Evolutionary conservation across 2,797 vertebrate species (phyloP).

Genomic region (Acanthornis magna): DNA sequence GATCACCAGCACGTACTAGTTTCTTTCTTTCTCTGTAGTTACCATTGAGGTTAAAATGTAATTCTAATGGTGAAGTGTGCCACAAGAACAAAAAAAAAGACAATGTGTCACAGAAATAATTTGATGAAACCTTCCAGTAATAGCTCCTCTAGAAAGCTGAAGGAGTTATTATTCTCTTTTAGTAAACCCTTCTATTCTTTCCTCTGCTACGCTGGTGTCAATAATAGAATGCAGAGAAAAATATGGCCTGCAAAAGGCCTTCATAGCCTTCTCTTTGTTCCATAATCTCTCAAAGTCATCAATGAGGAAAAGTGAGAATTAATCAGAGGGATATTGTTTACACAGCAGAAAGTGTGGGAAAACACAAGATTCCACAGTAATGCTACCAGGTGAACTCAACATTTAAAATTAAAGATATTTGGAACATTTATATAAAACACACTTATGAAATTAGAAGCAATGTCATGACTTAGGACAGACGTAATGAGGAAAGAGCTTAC

Average conservation of each 20-base stretch:
- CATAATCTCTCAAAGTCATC: neutral
- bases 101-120: constrained; percentile 42
- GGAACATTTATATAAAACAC: neutral
- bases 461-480: neutral
- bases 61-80: neutral
- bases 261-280: neutral
- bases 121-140: neutral
- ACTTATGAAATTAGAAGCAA: neutral
- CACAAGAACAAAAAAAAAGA: neutral
- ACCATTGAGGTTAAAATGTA: neutral
- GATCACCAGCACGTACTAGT: neutral
- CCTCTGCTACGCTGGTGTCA: constrained; percentile 7
- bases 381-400: neutral
- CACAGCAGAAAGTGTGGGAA: neutral
- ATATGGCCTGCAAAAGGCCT: neutral
- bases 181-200: constrained; percentile 12
- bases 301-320: neutral
- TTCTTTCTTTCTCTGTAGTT: neutral
- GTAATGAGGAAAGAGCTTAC: neutral
- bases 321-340: neutral
- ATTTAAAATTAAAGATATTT: neutral
- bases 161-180: constrained; percentile 35
- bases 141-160: constrained; percentile 17
- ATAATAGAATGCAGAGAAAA: constrained; percentile 38
- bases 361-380: neutral